Evolutionary conservation across 2,888 invertebrate genomes (phyloP), one percentile per base, ranked within the genome.

Genomic region (Caenorhabditis sp.): DNA sequence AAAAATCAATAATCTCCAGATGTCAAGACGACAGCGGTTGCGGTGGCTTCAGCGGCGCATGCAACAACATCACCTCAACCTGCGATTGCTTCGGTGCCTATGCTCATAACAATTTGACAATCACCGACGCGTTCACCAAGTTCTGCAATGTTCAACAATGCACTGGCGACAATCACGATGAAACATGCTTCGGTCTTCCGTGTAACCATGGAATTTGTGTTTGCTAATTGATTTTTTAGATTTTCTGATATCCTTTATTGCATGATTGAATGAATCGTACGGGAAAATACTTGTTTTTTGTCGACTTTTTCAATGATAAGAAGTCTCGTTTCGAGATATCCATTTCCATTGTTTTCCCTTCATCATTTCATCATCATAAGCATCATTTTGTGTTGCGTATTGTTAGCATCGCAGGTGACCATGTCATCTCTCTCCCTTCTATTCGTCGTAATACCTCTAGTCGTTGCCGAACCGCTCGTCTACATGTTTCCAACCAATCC

Each of bases 401-500:
- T 53, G 1, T 17, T 26, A 24, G 31, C 37, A 36, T 24, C n/a
- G 17, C 3, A 43, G 43, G 43, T 43, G 43, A 43, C 43, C 31
- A 31, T 31, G 31, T 6, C 10, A 31, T 4, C 31, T 31, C 10
- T 31, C 10, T 10, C 31, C 10, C 31, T 53, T 37, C 17, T 66
- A 14, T n/a, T 55, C 8, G 17, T 60, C 1, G 10, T 70, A 43
- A 10, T 31, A 10, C 31, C 49, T 24, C 62, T 37, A 59, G 55
- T 55, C 8, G 53, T 51, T 21, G 31, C 71, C 0, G 78, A 76
- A 59, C 70, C 78, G 23, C 68, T 75, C 54, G 55, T 77, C 24
- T 79, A 75, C 58, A 71, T 79, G 66, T 74, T 75, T 36, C 79
- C 79, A n/a, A 67, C 66, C 24, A 71, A 79, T 61, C 79, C 79